Evolutionary conservation across 2,888 invertebrate genomes (phyloP), one percentile per base, ranked within the genome.

Genomic region (Rhingia rostrata): DNA sequence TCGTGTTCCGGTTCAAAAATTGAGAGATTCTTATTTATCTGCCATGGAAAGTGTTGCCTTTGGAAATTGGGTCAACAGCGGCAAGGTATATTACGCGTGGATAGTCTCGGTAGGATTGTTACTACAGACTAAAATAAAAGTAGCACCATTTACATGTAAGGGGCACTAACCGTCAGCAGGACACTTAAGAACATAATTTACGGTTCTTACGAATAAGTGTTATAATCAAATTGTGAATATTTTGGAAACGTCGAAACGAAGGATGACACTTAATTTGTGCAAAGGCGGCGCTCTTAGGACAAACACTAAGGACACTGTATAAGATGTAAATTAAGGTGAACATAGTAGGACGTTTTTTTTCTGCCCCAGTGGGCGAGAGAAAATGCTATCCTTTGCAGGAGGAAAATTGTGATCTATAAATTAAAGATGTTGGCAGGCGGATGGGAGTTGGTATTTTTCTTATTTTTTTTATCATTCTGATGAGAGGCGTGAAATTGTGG

Each of bases 231-330:
- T 73, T 83, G 66, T 63, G 56, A 70, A 51, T 47, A 66, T 66
- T 81, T 82, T 60, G 43, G 41, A 66, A 70, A 82, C 37, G 53
- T 73, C 37, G n/a, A 60, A 77, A 47, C 54, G 47, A 41, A 41
- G 63, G 63, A 72, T 58, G 49, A 66, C 22, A 73, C 78, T 78
- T 83, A 83, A 78, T 83, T 78, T 78, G 51, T 54, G 43, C 45
- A 66, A 51, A 61, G 54, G 67, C 72, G 58, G 51, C 61, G 22
- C 22, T 22, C 47, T 9, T 45, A 54, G 56, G 74, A 51, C 53
- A 14, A 22, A 35, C 47, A 53, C 32, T 73, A 60, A 47, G 53
- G 60, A 66, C 79, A 60, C 49, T 49, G 54, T 35, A 43, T 54
- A 43, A 54, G 54, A 41, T 39, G 61, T 6, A 49, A 78, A 73